Evolutionary conservation across 2,113 vertebrate species (phyloP).

Genomic region (Falco punctatus): DNA sequence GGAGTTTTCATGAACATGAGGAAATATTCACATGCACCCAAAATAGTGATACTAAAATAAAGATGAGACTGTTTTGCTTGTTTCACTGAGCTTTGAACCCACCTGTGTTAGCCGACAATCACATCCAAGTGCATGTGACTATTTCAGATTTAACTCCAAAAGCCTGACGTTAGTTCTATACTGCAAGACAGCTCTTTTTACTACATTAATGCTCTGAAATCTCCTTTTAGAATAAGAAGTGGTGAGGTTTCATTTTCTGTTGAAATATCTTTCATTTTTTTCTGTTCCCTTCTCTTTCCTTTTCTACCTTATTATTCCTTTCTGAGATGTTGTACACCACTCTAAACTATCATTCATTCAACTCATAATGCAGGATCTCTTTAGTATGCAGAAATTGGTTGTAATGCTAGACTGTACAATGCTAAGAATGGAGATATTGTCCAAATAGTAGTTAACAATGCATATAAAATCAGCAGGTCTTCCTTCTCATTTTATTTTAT

Average conservation of each 20-base stretch:
- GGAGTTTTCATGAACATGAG: background rate
- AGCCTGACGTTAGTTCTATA: background rate
- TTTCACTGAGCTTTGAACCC: constrained; percentile 1
- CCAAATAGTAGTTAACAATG: constrained; percentile 15
- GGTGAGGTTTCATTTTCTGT: background rate
- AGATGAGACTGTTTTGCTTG: background rate
- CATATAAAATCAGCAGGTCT: constrained; percentile 12
- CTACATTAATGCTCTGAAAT: background rate
- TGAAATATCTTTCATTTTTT: background rate
- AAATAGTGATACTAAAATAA: constrained; percentile 11
- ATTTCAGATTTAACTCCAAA: background rate
- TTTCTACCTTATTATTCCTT: background rate
- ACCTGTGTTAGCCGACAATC: background rate
- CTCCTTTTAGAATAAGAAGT: background rate
- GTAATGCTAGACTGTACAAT: background rate
- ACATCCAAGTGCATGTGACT: background rate
- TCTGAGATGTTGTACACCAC: background rate
- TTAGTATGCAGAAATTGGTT: background rate
- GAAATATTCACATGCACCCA: background rate
- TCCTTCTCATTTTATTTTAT: background rate
- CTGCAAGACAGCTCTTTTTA: background rate
- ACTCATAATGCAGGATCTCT: background rate
- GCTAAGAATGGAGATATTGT: constrained; percentile 7
- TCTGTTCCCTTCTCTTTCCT: background rate
- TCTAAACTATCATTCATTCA: background rate